Conservation (phyloP, 2,888 invertebrate genomes). For the Junonia oenone region DNA sequence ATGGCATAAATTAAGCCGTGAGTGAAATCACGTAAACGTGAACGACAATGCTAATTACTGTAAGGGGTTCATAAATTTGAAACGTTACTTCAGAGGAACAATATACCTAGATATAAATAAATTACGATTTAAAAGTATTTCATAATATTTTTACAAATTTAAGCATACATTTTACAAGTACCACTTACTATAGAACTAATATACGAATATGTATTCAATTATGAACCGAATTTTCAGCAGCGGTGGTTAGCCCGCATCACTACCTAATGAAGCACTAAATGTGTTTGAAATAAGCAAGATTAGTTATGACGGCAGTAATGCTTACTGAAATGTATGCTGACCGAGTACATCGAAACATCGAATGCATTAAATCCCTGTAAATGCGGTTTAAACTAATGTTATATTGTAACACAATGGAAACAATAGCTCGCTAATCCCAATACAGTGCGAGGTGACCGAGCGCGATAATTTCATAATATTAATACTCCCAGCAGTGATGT, state of each 20-base stretch:
- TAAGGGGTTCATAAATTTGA: background rate
- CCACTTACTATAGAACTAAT: background rate
- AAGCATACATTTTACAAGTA: background rate
- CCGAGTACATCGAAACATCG: conserved; percentile 21
- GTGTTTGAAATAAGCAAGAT: conserved; percentile 26
- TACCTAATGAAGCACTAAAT: conserved; percentile 25
- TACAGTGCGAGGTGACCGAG: conserved; percentile 46
- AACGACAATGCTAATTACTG: background rate
- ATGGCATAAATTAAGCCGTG: conserved; percentile 18
- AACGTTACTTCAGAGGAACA: background rate
- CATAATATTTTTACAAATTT: background rate
- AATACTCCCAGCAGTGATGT: conserved; percentile 55
- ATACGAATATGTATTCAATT: background rate
- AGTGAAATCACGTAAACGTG: background rate
- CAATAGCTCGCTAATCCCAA: conserved; percentile 40
- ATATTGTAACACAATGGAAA: conserved; percentile 30
- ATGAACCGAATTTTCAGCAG: conserved; percentile 17
- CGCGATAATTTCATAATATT: conserved; percentile 64
- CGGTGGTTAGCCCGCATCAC: conserved; percentile 19
- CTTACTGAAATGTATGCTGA: conserved; percentile 24
- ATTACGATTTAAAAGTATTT: too few species aligned
- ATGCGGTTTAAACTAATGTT: conserved; percentile 29
- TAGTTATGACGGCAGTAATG: conserved; percentile 20
- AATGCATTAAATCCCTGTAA: conserved; percentile 25
- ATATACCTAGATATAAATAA: too few species aligned